These are phyloP conservation scores for Columba livia DNA, from an alignment of 2,113 vertebrate species.

Conservation along the genomic window DNA sequence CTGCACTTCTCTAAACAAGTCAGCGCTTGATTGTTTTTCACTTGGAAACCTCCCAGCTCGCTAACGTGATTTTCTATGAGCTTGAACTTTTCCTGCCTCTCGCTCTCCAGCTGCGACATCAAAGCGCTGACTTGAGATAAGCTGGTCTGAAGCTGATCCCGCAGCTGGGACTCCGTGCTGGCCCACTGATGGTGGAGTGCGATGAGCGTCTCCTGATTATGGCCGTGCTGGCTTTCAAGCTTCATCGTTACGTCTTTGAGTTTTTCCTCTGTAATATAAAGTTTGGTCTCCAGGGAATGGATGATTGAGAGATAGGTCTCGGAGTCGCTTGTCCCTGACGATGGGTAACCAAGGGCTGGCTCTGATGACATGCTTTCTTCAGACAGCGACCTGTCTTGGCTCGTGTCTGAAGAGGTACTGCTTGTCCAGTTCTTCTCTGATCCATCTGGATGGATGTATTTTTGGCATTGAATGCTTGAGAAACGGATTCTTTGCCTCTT, in stretches of 20 bases:
- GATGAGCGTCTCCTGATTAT: slow-evolving; percentile 72
- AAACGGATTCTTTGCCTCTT: slow-evolving; percentile 92
- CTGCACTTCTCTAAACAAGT: slow-evolving; percentile 84
- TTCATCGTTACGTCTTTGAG: slow-evolving; percentile 86
- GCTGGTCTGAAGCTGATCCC: slow-evolving; percentile 82
- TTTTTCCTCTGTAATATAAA: slow-evolving; percentile 90
- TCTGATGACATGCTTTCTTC: slow-evolving; percentile 81
- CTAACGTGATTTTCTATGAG: slow-evolving; percentile 53
- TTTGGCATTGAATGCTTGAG: slow-evolving; percentile 93
- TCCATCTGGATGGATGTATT: slow-evolving; percentile 81
- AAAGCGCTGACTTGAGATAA: slow-evolving; percentile 76
- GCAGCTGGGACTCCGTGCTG: slow-evolving; percentile 72
- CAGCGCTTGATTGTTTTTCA: slow-evolving; percentile 82
- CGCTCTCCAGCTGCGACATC: slow-evolving; percentile 72
- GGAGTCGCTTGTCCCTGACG: slow-evolving; percentile 72
- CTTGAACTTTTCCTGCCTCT: slow-evolving; percentile 70
- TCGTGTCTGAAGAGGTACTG: slow-evolving; percentile 77
- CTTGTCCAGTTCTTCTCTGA: slow-evolving; percentile 76
- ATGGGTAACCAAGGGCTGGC: slow-evolving; percentile 66
- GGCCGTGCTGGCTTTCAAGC: slow-evolving; percentile 81
- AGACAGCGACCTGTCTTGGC: slow-evolving; percentile 73
- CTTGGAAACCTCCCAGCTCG: slow-evolving; percentile 70
- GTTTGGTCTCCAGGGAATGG: slow-evolving; percentile 88
- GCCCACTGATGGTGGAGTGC: slow-evolving; percentile 78
- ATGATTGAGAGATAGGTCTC: slow-evolving; percentile 93